Evolutionary conservation across 2,797 vertebrate genomes (phyloP), one percentile per base, ranked within the genome.

Genomic region (Novumbra hubbsi): DNA sequence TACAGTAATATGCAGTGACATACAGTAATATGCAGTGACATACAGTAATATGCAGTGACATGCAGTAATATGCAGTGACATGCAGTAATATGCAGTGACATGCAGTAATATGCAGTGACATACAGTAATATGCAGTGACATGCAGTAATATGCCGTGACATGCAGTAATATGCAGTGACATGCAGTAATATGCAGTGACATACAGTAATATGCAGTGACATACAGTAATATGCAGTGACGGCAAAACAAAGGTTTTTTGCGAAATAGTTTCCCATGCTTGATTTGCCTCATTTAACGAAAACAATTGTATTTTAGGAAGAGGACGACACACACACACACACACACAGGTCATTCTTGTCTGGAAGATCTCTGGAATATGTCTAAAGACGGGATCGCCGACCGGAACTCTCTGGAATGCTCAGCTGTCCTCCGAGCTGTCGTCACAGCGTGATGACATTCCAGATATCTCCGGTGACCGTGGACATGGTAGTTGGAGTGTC

Each of bases 401-500:
- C 48, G 24, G 52, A 60, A 71, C 11, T 27, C 14, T 71, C 5
- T 8, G 70, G 52, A 71, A 57, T 57, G 69, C 49, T 28, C 49
- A 21, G 28, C 30, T 55, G 69, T 71, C 19, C 21, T 7, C 27
- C 11, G 1, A 2, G 2, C 41, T 57, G 50, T 60, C 12, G 70
- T 60, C 50, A n/a, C 50, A 41, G 38, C 50, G 16, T 4, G 16
- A 11, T 45, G 41, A 45, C 41, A 45, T 45, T 45, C 41, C 11
- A 12, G 41, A 45, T 8, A 45, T 45, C 41, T 45, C 41, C 41
- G 41, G 41, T 12, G 41, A 45, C 41, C 41, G 41, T 45, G 41
- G 41, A 45, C 41, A 12, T 3, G 41, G 41, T 45, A 12, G 1
- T 45, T 45, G 11, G 41, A 45, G 41, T 45, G 7, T 45, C 3